A percentile compares a stretch with the other conserved stretches of the same genome.
Conservation (phyloP, 2,113 vertebrate genomes). For the Psittacus erithacus region DNA sequence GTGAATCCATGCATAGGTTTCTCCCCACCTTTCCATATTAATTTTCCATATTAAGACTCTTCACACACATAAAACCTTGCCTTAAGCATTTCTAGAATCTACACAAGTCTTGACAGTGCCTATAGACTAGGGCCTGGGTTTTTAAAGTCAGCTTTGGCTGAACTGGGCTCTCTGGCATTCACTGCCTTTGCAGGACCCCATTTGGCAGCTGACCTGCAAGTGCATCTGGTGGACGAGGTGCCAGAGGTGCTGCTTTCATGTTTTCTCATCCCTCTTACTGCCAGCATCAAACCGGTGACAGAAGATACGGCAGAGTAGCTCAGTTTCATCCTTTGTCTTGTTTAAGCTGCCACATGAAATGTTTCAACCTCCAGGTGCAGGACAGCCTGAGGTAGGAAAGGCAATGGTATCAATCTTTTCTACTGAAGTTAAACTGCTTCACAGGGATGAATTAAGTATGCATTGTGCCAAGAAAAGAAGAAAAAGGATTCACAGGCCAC, state of each 20-base stretch:
- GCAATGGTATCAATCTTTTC: neutral
- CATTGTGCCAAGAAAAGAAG: neutral
- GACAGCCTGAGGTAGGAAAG: neutral
- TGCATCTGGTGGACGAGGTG: fast-evolving
- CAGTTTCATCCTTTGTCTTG: neutral
- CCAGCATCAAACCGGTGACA: neutral
- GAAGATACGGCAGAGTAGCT: neutral
- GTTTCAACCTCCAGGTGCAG: neutral
- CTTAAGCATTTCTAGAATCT: neutral
- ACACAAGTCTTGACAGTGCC: no score
- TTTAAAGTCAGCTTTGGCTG: neutral
- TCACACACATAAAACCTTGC: neutral
- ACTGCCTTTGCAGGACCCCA: neutral
- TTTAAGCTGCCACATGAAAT: neutral
- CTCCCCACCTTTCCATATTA: neutral
- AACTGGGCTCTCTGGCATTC: neutral
- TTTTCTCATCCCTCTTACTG: neutral
- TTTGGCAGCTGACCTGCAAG: neutral
- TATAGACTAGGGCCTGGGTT: neutral
- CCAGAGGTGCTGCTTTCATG: neutral
- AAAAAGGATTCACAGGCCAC: neutral
- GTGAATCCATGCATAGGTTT: neutral
- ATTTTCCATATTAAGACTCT: neutral
- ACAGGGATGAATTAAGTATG: neutral
- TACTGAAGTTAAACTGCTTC: neutral